phyloP scores from a whole-genome alignment of 2,113 vertebrate species.

The Jaculus jaculus region DNA sequence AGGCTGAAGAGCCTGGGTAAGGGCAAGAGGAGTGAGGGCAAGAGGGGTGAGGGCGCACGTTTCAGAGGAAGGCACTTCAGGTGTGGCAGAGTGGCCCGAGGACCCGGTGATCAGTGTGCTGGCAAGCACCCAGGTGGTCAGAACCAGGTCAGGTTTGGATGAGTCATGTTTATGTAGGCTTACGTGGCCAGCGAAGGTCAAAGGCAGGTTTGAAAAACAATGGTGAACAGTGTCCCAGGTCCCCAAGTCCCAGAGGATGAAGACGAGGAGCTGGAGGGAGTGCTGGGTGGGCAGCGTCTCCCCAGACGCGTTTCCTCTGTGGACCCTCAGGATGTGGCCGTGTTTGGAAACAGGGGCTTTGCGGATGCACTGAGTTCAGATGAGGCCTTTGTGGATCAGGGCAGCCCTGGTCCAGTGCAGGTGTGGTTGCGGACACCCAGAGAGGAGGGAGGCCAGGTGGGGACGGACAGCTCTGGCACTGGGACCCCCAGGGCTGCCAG shows the following conservation, averaged over 20 bases:
- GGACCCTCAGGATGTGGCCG: not conserved
- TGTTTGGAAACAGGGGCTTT: not conserved
- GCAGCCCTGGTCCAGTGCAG: not conserved
- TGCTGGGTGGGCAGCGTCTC: not conserved
- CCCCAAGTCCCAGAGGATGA: not conserved
- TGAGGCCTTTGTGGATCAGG: not conserved
- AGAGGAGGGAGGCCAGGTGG: not conserved
- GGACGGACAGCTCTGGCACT: too few relatives aligned
- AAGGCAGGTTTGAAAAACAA: too few relatives aligned
- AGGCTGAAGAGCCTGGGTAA: not conserved
- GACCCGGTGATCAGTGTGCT: not conserved
- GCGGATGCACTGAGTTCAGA: not conserved
- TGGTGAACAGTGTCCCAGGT: not conserved
- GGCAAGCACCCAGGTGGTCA: not conserved
- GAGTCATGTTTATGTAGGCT: not conserved
- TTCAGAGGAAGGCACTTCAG: not conserved
- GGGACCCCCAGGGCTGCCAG: not conserved
- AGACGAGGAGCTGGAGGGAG: not conserved
- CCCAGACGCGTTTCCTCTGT: not conserved
- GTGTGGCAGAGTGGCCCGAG: not conserved
- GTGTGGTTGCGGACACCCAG: not conserved
- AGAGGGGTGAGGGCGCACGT: accelerated
- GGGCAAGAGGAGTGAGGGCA: not conserved
- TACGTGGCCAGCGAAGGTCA: not conserved
- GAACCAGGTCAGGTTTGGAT: not conserved